Base-by-base conservation (phyloP, 2,113 vertebrate genomes). In the Arizona elegans region DNA sequence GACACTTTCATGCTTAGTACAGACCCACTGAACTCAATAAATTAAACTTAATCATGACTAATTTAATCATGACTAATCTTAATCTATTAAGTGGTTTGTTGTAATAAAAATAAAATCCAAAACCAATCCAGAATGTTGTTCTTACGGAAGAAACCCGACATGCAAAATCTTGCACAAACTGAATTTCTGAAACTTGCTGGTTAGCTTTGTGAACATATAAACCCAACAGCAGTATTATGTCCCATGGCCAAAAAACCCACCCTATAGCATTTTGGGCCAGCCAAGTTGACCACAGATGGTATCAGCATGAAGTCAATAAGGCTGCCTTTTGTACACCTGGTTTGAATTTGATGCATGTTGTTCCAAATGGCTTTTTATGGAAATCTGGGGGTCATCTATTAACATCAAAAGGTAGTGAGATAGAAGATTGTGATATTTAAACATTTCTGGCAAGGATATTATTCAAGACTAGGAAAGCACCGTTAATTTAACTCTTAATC, bases 291-390 rank as follows among this genome's bases (percentile, higher is more conserved):
- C 90, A 92, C 96, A 95, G 90, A 94, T 94, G 95, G 94, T 54
- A 88, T 94, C 93, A 94, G 52, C n/a, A 90, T 58, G 8, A 55
- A 93, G 50, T 91, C 29, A 89, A 59, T 59, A 55, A 3, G 43
- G 19, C 70, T 92, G 19, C 8, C 26, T 95, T 53, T 24, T 91
- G 87, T 93, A 96, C 58, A 87, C 91, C 91, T 96, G 94, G 56
- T 96, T 96, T 95, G 62, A 94, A 95, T 97, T 96, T 95, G 90
- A 19, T 4, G 0, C 94, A 50, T 43, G 13, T 29, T 93, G 88
- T 91, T 94, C 94, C 43, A 95, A 70, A 95, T 91, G 59, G 21
- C 6, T 38, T 26, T 26, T 90, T 0, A 0, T 88, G 89, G 56
- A 91, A 92, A 3, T 8, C 17, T 86, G 1, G 43, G 38, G 59